Base-by-base conservation (phyloP, 1,140 invertebrate genomes). In the Leptonema lineaticorne region DNA sequence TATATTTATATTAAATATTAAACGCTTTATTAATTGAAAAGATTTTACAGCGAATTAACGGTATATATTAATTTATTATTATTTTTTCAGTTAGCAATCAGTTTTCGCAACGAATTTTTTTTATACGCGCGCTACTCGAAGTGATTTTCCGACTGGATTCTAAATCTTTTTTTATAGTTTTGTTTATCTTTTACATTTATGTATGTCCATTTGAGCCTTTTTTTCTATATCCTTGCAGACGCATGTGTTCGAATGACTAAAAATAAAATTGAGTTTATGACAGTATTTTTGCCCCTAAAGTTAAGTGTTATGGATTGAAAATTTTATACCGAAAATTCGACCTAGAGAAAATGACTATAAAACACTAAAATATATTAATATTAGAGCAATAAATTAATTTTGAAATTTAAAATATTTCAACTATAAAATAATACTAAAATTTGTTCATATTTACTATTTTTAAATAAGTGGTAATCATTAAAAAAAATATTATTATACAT, bases 111-210 rank as follows among this genome's bases (percentile, higher is more conserved):
- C 30, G 30, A 6, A 6, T 41, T 41, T 41, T 41, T 41, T 41
- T 41, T 41, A 41, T 14, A 41, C 11, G 37, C 37, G 16, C 11
- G 16, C 9, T 2, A 41, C 11, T 11, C 37, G 11, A 41, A 41
- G n/a, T n/a, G n/a, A n/a, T n/a, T n/a, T n/a, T n/a, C n/a, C n/a
- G n/a, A 16, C 9, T 26, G 4, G 24, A 18, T 18, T 53, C 50
- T 53, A 53, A 53, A 53, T 53, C 50, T 53, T 53, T 53, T 53
- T 53, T 53, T 53, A 53, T 53, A 26, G 50, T 53, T 53, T 53
- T 53, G 50, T 53, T 53, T 53, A 53, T 53, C 50, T 53, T 53
- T 53, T 22, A 14, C 50, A 22, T 53, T 53, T 53, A 53, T 24
- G 8, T 53, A 24, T 24, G 50, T 48, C 22, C 50, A 18, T 8